These are phyloP conservation scores for Zelleria hepariella DNA, from an alignment of 2,888 invertebrate species.

Conservation along the genomic window DNA sequence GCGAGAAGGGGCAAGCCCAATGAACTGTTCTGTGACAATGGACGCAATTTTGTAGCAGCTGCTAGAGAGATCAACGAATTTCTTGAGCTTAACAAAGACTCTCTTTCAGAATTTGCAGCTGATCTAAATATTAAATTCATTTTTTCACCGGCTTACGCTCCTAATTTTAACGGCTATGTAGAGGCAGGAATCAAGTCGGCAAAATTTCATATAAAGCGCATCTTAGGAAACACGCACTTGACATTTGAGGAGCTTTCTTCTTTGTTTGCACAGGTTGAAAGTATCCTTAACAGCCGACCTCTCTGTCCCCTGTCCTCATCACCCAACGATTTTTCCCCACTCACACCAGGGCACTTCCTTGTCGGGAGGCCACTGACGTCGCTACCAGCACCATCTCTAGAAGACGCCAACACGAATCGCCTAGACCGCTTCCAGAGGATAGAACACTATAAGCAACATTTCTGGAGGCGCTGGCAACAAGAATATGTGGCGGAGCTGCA, in stretches of 20 bases:
- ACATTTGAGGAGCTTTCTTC: neutral
- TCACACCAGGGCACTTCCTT: neutral
- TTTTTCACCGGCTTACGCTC: constrained; percentile 68
- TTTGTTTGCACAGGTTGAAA: neutral
- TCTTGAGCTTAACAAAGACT: neutral
- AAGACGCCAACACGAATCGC: no score
- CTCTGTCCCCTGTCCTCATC: constrained; percentile 68
- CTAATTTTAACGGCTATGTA: constrained; percentile 81
- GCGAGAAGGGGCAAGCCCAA: constrained; percentile 3
- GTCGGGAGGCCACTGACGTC: neutral
- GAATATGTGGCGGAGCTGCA: neutral
- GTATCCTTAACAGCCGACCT: neutral
- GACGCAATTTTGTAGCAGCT: constrained; percentile 9
- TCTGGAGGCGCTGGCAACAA: no score
- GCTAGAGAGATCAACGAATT: neutral
- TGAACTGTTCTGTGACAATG: constrained; percentile 12
- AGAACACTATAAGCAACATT: no score
- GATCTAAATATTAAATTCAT: neutral
- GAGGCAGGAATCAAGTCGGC: neutral
- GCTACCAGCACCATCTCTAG: no score
- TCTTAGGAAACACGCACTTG: constrained; percentile 50
- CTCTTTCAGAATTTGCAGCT: neutral
- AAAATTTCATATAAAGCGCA: neutral
- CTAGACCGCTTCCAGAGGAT: no score
- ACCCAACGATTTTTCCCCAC: constrained; percentile 42